phyloP scores from a whole-genome alignment of 2,113 vertebrate genomes.

The Motacilla alba region DNA sequence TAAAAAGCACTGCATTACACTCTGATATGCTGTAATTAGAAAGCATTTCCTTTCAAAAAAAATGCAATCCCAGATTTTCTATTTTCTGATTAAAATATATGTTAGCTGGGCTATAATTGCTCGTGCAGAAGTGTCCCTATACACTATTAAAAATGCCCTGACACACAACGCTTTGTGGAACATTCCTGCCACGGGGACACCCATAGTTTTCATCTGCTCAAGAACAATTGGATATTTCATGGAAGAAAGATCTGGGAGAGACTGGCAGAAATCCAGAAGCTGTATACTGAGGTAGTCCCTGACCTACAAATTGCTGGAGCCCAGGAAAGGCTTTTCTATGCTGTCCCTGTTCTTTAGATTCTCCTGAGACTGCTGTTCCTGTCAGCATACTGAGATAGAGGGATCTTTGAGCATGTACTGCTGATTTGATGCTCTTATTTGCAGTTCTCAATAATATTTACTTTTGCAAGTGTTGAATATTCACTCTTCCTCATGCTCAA shows the following conservation, averaged over 20 bases:
- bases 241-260: background rate
- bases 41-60: background rate
- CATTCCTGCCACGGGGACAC: background rate
- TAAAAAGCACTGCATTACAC: background rate
- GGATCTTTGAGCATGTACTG: accelerated
- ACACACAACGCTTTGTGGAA: background rate
- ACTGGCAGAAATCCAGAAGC: background rate
- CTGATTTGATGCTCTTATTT: background rate
- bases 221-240: background rate
- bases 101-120: background rate
- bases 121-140: background rate
- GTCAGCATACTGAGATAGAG: background rate
- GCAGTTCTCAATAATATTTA: background rate
- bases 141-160: background rate
- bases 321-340: background rate
- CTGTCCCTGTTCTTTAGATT: background rate
- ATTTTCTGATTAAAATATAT: background rate
- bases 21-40: background rate
- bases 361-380: background rate
- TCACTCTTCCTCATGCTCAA: background rate
- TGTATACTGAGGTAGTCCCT: background rate
- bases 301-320: background rate
- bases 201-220: background rate
- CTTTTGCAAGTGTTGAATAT: background rate
- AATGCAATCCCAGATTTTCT: background rate